A percentile compares a stretch with the other conserved stretches of the same genome.
phyloP scores from a whole-genome alignment of 2,113 vertebrate species.

The Dicaeum eximium region DNA sequence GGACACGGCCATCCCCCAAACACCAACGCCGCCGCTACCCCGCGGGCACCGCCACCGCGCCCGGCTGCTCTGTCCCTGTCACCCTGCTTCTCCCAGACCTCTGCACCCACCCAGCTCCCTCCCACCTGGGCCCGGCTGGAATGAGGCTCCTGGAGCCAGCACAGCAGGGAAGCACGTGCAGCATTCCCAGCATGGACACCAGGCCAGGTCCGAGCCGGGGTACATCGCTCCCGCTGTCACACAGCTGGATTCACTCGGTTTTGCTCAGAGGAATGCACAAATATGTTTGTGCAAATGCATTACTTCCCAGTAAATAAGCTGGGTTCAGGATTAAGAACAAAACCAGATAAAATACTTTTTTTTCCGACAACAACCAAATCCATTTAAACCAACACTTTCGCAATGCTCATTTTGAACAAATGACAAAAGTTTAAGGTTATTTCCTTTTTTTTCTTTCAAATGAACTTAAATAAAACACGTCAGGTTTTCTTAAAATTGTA shows the following conservation, averaged over 20 bases:
- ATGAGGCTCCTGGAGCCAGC: neutral
- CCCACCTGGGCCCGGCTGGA: neutral
- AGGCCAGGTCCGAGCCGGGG: neutral
- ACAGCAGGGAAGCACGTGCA: neutral
- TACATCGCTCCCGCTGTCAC: fast-evolving
- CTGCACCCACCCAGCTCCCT: neutral
- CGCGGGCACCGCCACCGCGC: fast-evolving
- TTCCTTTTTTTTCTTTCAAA: neutral
- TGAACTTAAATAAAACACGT: neutral
- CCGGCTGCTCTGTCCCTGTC: neutral
- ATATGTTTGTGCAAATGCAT: neutral
- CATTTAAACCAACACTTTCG: neutral
- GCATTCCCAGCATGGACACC: fast-evolving
- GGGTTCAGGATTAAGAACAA: neutral
- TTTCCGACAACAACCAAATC: neutral
- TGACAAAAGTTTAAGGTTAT: neutral
- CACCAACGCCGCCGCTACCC: fast-evolving
- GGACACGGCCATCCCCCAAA: neutral
- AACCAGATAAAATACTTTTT: neutral
- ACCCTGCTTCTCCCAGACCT: neutral
- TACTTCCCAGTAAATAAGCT: neutral
- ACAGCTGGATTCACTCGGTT: fast-evolving
- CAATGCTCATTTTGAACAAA: neutral
- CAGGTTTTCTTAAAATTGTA: neutral
- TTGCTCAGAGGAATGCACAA: neutral